Base-by-base conservation (phyloP, 1,140 invertebrate species). In the Ptiloglossa arizonensis region DNA sequence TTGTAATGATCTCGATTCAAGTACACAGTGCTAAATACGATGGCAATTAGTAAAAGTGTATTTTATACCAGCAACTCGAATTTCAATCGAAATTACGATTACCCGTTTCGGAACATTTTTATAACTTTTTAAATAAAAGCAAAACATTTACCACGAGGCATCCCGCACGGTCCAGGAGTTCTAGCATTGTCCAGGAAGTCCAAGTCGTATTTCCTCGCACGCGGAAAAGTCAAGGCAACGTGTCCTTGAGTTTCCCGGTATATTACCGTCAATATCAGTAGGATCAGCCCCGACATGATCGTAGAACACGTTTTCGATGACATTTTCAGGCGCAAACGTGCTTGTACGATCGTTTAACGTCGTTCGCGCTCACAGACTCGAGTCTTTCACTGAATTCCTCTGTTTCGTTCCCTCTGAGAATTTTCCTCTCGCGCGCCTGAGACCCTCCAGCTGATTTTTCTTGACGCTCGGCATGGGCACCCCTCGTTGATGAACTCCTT, bases 181-280 rank as follows among this genome's bases (percentile, higher is more conserved):
- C 97, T 95, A 66, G 95, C 94, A 89, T 96, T 98, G 91, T 99
- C 98, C 91, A 99, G 93, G 93, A 98, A 99, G 93, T 99, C 98
- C 88, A 99, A 93, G 89, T 97, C 97, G 88, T 96, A 98, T 82
- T 96, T 95, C 81, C 97, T 94, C 0, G 97, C 96, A 5, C 95
- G 96, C 54, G 97, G 97, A 92, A 95, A 98, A 5, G 96, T 97
- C n/a, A 98, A 92, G 3, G 96, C 95, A 6, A 98, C 97, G 90
- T 98, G 97, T 67, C 93, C 94, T 67, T 89, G 87, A 77, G 89
- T 90, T 29, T 76, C 63, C 57, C 66, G 81, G 80, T 84, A 80
- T 66, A 87, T 79, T 50, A 79, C 78, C 76, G 79, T 70, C 62
- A 83, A 79, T 80, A 89, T 63, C 83, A 90, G 62, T 60, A 87